Evolutionary conservation across 2,888 invertebrate genomes (phyloP), one percentile per base, ranked within the genome.

Genomic region (Pogonocherus hispidulus): DNA sequence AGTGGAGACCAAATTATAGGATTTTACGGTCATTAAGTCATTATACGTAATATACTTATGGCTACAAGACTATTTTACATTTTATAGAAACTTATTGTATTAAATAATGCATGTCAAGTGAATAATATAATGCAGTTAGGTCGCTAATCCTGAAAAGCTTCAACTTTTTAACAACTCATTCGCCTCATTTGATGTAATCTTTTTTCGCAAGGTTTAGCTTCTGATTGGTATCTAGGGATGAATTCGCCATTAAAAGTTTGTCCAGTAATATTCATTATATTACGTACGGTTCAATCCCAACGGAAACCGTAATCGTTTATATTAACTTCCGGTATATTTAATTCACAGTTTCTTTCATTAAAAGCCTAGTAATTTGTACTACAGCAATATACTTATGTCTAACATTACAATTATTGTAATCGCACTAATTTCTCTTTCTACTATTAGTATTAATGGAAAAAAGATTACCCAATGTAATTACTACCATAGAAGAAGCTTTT

Each of bases 1-100:
- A n/a, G n/a, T 14, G 1, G 3, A 41, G 16, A 16, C 4, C 41
- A 41, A 9, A 3, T 16, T n/a, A 9, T 14, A 41, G 2, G 11
- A n/a, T 41, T 41, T 41, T 41, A 41, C 41, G n/a, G 41, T 41
- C 41, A 41, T 41, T 41, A 41, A 16, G 41, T 41, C 41, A 41
- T 41, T 41, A n/a, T 41, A 8, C 27, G 27, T 3, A 8, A 27
- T 27, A 8, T n/a, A 41, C 5, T 1, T 14, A 16, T 11, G 41
- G 14, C 41, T 1, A 2, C 14, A 2, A 37, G 41, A 16, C 41
- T 2, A 14, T 1, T 0, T 6, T 41, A 14, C 41, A n/a, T 41
- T 27, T 27, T 27, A 27, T 27, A 27, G 27, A 3, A 27, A 8
- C 27, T n/a, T n/a, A n/a, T n/a, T n/a, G n/a, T n/a, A n/a, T n/a